These are phyloP conservation scores for Subacronicta megacephala DNA, from an alignment of 2,888 invertebrate genomes.

Conservation along the genomic window DNA sequence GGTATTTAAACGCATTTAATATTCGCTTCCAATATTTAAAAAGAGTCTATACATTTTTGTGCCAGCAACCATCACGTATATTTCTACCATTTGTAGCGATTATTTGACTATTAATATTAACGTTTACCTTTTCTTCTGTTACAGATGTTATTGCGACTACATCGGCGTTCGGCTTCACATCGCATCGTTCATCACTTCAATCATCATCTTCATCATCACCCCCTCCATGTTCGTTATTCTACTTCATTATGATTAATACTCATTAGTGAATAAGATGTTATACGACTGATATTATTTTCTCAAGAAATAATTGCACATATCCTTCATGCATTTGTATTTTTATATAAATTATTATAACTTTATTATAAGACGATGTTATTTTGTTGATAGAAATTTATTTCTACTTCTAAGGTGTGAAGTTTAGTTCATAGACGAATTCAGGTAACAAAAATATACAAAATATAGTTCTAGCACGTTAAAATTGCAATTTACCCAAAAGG, in stretches of 20 bases:
- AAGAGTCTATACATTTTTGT: too few relatives aligned
- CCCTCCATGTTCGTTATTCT: constrained; percentile 47
- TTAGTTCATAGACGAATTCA: constrained; percentile 3
- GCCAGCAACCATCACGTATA: too few relatives aligned
- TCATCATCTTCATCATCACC: constrained; percentile 45
- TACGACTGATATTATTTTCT: constrained; percentile 79
- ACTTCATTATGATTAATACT: constrained; percentile 75
- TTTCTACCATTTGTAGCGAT: too few relatives aligned
- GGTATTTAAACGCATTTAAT: too few relatives aligned
- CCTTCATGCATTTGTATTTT: constrained; percentile 83
- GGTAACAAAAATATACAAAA: too few relatives aligned
- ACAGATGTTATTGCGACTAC: constrained; percentile 70
- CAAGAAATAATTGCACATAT: constrained; percentile 73
- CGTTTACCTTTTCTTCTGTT: constrained; percentile 64
- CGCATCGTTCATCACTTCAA: constrained; percentile 60
- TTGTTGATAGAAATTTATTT: constrained; percentile 57
- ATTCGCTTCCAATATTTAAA: too few relatives aligned
- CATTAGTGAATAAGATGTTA: constrained; percentile 76
- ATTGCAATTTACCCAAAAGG: too few relatives aligned
- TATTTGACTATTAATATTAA: constrained; percentile 6
- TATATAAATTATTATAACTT: constrained; percentile 75
- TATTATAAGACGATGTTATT: constrained; percentile 58
- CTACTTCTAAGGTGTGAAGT: constrained; percentile 12
- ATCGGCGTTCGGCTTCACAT: constrained; percentile 68
- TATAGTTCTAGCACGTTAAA: too few relatives aligned